These are phyloP conservation scores for Pemphredon lugubris DNA, from an alignment of 2,888 invertebrate genomes.

Conservation along the genomic window DNA sequence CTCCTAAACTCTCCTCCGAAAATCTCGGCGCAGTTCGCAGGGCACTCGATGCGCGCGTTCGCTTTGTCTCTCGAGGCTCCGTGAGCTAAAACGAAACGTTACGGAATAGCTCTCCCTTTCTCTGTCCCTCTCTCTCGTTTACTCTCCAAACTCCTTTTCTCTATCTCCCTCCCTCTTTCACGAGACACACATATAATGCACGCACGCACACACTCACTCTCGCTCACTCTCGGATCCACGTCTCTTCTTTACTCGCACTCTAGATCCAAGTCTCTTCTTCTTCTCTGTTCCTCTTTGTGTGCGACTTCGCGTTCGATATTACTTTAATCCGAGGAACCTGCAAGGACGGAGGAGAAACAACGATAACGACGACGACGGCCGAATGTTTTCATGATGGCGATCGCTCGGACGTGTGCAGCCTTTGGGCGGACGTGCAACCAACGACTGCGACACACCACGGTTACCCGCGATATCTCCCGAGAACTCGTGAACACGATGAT, in stretches of 20 bases:
- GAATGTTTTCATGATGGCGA: conserved; percentile 77
- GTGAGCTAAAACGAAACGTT: conserved; percentile 49
- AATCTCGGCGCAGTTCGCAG: conserved; percentile 27
- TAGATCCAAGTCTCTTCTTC: conserved; percentile 10
- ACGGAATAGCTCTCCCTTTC: conserved; percentile 41
- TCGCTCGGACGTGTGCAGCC: conserved; percentile 52
- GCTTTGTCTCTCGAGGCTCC: conserved; percentile 35
- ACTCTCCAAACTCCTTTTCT: conserved; percentile 15
- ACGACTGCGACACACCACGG: conserved; percentile 31
- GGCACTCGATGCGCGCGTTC: conserved; percentile 38
- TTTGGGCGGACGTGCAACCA: conserved; percentile 60
- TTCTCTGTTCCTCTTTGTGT: conserved; percentile 24
- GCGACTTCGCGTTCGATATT: conserved; percentile 58
- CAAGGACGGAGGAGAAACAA: conserved; percentile 71
- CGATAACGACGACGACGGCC: conserved; percentile 64
- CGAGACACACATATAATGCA: too few species aligned
- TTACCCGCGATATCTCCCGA: conserved; percentile 16
- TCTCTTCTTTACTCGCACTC: conserved; percentile 17
- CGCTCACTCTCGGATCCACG: conserved; percentile 19
- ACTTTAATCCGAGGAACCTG: conserved; percentile 67
- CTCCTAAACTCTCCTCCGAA: conserved; percentile 22
- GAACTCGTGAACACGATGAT: conserved; percentile 40
- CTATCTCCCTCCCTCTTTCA: conserved; percentile 18
- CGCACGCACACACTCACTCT: conserved; percentile 31
- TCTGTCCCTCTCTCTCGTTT: conserved; percentile 32